Evolutionary conservation across 2,888 invertebrate genomes (phyloP).

Genomic region (Acleris holmiana): DNA sequence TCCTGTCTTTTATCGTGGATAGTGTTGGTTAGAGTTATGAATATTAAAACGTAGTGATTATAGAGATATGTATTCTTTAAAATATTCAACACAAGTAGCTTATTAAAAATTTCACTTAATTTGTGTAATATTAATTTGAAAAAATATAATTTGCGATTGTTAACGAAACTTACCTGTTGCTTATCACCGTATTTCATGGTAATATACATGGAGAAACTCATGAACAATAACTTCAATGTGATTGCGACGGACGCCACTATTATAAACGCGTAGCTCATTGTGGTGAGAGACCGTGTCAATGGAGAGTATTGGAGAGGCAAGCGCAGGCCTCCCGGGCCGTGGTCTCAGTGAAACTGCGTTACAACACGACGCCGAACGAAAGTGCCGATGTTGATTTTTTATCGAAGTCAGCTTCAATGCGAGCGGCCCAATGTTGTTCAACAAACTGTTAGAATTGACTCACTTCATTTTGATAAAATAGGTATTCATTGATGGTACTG

Average conservation of each 20-base stretch:
- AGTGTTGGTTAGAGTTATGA: no score
- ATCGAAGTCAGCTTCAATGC: constrained; percentile 58
- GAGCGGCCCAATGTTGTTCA: constrained; percentile 42
- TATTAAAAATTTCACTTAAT: no score
- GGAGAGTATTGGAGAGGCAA: no score
- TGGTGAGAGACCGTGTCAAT: constrained; percentile 23
- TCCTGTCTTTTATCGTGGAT: no score
- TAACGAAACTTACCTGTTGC: constrained; percentile 54
- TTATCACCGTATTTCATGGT: constrained; percentile 58
- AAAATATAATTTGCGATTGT: constrained; percentile 2
- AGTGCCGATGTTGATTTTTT: constrained; percentile 63
- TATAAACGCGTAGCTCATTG: constrained; percentile 68
- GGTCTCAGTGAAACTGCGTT: constrained; percentile 61
- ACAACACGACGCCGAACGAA: constrained; percentile 47
- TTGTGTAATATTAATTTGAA: no score
- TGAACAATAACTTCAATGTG: constrained; percentile 69
- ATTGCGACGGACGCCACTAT: constrained; percentile 75
- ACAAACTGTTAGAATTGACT: constrained; percentile 52
- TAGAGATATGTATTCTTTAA: no score
- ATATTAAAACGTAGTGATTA: no score
- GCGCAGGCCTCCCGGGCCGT: constrained; percentile 36
- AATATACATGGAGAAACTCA: constrained; percentile 73
- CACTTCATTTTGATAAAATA: constrained; percentile 5
- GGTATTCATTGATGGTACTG: neutral
- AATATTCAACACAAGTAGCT: no score